These are phyloP conservation scores for Anoplolepis gracilipes DNA, from an alignment of 1,140 invertebrate species.

Conservation along the genomic window DNA sequence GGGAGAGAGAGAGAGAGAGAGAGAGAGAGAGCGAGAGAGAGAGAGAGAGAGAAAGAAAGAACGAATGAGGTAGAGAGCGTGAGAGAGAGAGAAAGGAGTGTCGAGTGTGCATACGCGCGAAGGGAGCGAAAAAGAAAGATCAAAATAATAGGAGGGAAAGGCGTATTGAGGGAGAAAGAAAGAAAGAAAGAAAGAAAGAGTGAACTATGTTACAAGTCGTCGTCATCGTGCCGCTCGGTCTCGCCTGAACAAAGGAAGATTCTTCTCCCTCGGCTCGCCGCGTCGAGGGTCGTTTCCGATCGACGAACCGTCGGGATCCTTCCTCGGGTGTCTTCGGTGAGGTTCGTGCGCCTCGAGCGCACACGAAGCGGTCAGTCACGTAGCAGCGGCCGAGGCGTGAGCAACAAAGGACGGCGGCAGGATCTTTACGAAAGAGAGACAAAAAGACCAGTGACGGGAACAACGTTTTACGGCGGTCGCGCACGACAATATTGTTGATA, in stretches of 20 bases:
- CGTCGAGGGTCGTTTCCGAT: slow-evolving; percentile 79
- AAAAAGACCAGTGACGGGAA: background rate
- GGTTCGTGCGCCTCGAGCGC: slow-evolving; percentile 63
- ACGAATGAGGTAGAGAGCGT: background rate
- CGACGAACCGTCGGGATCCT: slow-evolving; percentile 77
- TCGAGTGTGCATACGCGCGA: slow-evolving; percentile 21
- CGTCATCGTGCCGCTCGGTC: slow-evolving; percentile 65
- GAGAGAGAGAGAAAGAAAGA: background rate
- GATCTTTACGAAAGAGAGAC: slow-evolving; percentile 50
- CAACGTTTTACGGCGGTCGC: slow-evolving; percentile 16
- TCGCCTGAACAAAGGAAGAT: slow-evolving; percentile 76
- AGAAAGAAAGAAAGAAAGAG: slow-evolving; percentile 34
- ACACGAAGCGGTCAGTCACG: slow-evolving; percentile 77
- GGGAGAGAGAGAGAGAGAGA: slow-evolving; percentile 24
- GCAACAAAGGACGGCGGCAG: slow-evolving; percentile 74
- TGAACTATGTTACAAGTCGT: slow-evolving; percentile 62
- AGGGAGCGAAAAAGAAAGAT: slow-evolving; percentile 43
- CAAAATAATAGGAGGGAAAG: slow-evolving; percentile 53
- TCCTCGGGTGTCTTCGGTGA: slow-evolving; percentile 72
- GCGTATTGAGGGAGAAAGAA: slow-evolving; percentile 9
- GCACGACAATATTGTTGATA: slow-evolving; percentile 25
- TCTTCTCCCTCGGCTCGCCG: slow-evolving; percentile 65
- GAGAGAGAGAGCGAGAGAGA: slow-evolving; percentile 40
- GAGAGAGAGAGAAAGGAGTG: slow-evolving; percentile 27
- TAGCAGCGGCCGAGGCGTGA: slow-evolving; percentile 76